Percentiles rank a stretch among this genome's conserved stretches.
Conservation (phyloP, 2,888 invertebrate species). For the Clivina fossor region DNA sequence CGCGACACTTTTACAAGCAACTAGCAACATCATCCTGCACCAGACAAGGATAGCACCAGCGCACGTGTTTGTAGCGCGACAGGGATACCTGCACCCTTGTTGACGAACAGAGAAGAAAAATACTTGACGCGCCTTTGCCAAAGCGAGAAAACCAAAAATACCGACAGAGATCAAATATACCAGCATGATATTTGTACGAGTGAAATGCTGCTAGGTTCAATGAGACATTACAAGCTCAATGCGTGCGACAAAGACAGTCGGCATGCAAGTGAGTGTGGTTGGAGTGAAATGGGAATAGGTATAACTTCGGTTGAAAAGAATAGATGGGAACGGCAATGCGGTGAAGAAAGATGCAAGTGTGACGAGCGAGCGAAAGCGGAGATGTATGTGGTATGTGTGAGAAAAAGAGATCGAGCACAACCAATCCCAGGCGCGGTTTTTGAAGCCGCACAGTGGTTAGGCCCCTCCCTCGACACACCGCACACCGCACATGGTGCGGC, state of each 20-base stretch:
- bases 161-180: slow-evolving; percentile 31
- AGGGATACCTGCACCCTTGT: slow-evolving; percentile 21
- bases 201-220: slow-evolving; percentile 24
- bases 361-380: slow-evolving; percentile 8
- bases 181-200: slow-evolving; percentile 1
- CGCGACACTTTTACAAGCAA: slow-evolving; percentile 39
- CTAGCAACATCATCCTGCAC: slow-evolving; percentile 59
- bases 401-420: slow-evolving; percentile 48
- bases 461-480: slow-evolving; percentile 55
- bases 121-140: slow-evolving; percentile 36
- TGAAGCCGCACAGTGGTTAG: slow-evolving; percentile 55
- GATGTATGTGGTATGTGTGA: slow-evolving; percentile 36
- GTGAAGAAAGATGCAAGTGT: slow-evolving; percentile 32
- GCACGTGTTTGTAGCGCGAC: slow-evolving; percentile 11
- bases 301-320: slow-evolving; percentile 45
- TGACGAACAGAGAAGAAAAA: slow-evolving; percentile 36
- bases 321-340: slow-evolving; percentile 39
- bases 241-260: slow-evolving; percentile 40
- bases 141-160: slow-evolving; percentile 34
- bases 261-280: slow-evolving; percentile 31
- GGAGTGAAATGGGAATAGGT: slow-evolving; percentile 40
- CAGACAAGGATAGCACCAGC: slow-evolving; percentile 46
- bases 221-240: slow-evolving; percentile 28
- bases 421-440: slow-evolving; percentile 57
- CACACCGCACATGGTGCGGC: slow-evolving; percentile 51